These are phyloP conservation scores for Hoplostethus atlanticus DNA, from an alignment of 2,797 vertebrate genomes.

Conservation along the genomic window DNA sequence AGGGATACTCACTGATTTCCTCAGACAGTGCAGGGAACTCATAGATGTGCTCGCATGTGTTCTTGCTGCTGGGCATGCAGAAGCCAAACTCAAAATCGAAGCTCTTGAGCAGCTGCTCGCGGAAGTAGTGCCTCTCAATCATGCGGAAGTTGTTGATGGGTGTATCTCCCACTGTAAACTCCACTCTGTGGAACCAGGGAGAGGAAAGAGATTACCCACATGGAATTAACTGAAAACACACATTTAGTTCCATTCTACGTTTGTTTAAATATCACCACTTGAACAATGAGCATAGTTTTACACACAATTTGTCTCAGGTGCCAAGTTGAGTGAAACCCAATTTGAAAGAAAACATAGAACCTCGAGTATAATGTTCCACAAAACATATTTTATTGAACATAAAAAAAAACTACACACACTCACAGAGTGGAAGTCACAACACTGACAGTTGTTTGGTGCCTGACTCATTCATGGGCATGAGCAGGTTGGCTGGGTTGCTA, in stretches of 20 bases:
- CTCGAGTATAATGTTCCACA: not conserved
- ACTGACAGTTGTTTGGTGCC: conserved; percentile 37
- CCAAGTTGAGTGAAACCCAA: not conserved
- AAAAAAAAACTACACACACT: conserved; percentile 21
- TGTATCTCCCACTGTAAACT: conserved; percentile 97
- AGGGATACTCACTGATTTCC: conserved; percentile 91
- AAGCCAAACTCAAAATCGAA: conserved; percentile 99
- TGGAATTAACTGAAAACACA: too few relatives aligned
- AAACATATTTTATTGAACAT: not conserved
- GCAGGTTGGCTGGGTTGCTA: conserved; percentile 21
- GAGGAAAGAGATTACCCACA: not conserved
- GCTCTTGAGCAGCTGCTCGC: conserved; percentile 95
- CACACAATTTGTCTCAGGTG: not conserved
- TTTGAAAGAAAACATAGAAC: not conserved
- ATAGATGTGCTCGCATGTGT: conserved; percentile 98
- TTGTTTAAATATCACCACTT: too few relatives aligned
- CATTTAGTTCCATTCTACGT: too few relatives aligned
- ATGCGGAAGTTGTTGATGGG: conserved; percentile 98
- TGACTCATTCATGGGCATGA: conserved; percentile 47
- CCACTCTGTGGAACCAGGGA: conserved; percentile 86
- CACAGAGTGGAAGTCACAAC: conserved; percentile 38
- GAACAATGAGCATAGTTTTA: too few relatives aligned
- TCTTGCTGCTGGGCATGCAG: conserved; percentile 99
- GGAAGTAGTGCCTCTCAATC: conserved; percentile 99
- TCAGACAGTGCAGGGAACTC: conserved; percentile 96